Evolutionary conservation across 2,113 vertebrate species (phyloP).

Genomic region (Cebus imitator): DNA sequence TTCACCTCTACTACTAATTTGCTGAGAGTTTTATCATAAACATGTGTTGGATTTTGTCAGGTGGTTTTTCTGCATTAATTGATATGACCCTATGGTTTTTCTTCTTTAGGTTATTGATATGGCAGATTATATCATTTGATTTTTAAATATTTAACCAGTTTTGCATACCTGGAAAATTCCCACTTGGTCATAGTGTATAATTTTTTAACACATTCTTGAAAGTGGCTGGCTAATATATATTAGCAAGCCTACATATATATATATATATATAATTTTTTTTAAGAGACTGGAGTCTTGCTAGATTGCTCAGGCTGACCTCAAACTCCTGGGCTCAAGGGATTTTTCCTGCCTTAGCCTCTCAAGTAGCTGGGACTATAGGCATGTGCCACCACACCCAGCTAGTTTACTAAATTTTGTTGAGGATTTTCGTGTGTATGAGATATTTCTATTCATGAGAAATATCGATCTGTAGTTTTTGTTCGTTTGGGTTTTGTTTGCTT

Average conservation of each 20-base stretch:
- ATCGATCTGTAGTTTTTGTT: background rate
- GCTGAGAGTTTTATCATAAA: background rate
- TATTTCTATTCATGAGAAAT: background rate
- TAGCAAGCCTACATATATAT: too few species aligned
- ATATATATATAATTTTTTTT: background rate
- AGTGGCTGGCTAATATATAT: background rate
- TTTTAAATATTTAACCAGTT: background rate
- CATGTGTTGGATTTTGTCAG: background rate
- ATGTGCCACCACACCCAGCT: background rate
- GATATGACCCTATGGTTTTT: slow-evolving; percentile 3
- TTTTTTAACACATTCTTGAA: background rate
- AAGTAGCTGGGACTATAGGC: background rate
- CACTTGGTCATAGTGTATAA: background rate
- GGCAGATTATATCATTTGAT: background rate
- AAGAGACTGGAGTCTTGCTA: background rate
- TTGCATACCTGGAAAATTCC: background rate
- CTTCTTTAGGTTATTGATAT: background rate
- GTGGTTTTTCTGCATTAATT: background rate
- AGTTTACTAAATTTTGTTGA: background rate
- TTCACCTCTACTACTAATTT: background rate
- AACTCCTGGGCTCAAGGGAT: background rate
- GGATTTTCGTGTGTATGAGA: background rate
- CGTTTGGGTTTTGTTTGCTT: background rate
- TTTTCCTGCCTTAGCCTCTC: background rate
- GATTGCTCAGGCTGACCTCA: background rate